Base-by-base conservation (phyloP, 2,797 vertebrate species). In the Hozukius guyotensis region DNA sequence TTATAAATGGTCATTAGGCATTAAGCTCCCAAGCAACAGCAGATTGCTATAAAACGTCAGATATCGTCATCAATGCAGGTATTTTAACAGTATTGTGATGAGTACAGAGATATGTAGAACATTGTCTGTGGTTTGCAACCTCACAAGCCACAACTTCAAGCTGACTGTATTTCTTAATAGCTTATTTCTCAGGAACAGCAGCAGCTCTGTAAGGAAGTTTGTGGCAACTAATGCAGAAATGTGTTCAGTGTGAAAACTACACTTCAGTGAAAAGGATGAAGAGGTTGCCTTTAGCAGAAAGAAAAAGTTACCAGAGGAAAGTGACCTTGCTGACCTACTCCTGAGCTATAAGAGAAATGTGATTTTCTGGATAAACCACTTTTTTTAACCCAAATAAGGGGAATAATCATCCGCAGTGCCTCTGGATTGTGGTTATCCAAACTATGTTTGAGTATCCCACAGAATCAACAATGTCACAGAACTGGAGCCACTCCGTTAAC, bases 251-350 rank as follows among this genome's bases (percentile, higher is more conserved):
- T 32, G 31, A 16, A 65, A 52, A 60, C 56, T 31, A 63, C 34
- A 63, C 34, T 72, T 61, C 34, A 20, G 34, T 16, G 34, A 69
- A 67, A 69, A 70, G 64, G 49, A 59, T 32, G 32, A 71, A 22
- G 42, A 72, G 14, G 57, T 60, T 68, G 55, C 20, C 56, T 46
- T 25, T 3, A 2, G n/a, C 36, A 13, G n/a, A 52, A 31, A 13
- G 38, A 42, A 61, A 74, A 81, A 78, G 77, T 85, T 77, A 34
- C 5, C 18, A 69, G 57, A 75, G 61, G 34, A 66, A 49, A 34
- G 29, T 8, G 27, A 75, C 34, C 42, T n/a, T 6, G 22, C 18
- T 56, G 55, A 52, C 57, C 57, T 75, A 38, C n/a, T 49, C 38
- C 22, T 38, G 31, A 70, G 34, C 53, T 22, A 20, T 4, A 25